These are phyloP conservation scores for Protonemura montana DNA, from an alignment of 2,888 invertebrate genomes.

Conservation along the genomic window DNA sequence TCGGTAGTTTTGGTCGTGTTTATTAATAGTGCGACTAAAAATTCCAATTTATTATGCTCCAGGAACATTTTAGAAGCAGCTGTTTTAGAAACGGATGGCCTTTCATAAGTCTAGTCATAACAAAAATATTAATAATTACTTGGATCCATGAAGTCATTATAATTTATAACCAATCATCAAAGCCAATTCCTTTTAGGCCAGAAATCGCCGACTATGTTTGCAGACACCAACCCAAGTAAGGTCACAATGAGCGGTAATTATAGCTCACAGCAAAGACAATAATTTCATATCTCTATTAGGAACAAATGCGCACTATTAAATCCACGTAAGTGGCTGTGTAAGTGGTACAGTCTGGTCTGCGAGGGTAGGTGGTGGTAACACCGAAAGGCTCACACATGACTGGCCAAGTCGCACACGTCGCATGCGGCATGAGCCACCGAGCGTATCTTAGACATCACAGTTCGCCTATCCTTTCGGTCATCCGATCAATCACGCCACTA, in stretches of 20 bases:
- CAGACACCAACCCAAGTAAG: slow-evolving; percentile 15
- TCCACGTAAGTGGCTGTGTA: not conserved
- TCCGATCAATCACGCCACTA: not conserved
- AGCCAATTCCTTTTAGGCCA: not conserved
- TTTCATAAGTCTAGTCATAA: not conserved
- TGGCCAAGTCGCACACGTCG: slow-evolving; percentile 26
- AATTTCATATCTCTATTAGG: slow-evolving; percentile 1
- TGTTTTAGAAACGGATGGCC: no score
- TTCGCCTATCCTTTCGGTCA: not conserved
- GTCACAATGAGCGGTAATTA: slow-evolving; percentile 24
- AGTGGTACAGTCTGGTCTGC: slow-evolving; percentile 1
- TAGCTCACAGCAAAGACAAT: not conserved
- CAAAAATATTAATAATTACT: not conserved
- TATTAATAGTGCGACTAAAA: not conserved
- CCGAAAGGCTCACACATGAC: not conserved
- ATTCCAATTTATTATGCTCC: not conserved
- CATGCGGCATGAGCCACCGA: not conserved
- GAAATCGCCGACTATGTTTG: not conserved
- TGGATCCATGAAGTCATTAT: not conserved
- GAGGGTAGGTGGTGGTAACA: not conserved
- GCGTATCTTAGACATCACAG: not conserved
- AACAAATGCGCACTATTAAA: slow-evolving; percentile 27
- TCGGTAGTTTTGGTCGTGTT: not conserved
- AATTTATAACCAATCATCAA: not conserved
- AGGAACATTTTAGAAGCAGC: no score